Conservation (phyloP, 2,113 vertebrate genomes). For the Crotalus tigris region DNA sequence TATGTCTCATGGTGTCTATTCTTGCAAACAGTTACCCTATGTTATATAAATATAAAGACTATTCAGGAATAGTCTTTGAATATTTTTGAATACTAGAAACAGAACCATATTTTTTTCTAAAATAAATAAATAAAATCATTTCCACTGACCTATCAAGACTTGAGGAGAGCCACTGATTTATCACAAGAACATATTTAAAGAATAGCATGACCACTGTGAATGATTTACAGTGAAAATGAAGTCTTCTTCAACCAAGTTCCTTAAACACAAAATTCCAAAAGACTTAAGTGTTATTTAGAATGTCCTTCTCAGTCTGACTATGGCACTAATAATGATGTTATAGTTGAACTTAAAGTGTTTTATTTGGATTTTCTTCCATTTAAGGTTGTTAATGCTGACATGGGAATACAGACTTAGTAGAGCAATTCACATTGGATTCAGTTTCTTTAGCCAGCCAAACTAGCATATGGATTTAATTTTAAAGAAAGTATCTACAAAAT, state of each 20-base stretch:
- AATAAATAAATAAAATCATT: not conserved
- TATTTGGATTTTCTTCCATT: conserved; percentile 61
- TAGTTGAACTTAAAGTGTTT: conserved; percentile 51
- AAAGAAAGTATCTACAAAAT: conserved; percentile 42
- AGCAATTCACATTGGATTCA: conserved; percentile 52
- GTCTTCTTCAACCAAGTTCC: conserved; percentile 7
- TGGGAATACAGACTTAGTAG: conserved; percentile 52
- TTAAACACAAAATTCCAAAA: conserved; percentile 31
- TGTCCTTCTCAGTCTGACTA: conserved; percentile 55
- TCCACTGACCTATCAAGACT: not conserved
- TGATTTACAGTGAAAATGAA: conserved; percentile 35
- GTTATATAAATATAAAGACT: not conserved
- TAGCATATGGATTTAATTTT: conserved; percentile 57
- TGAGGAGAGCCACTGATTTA: not conserved
- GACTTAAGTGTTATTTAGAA: conserved; percentile 40
- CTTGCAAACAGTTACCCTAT: not conserved
- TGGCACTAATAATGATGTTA: conserved; percentile 56
- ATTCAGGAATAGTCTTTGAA: not conserved
- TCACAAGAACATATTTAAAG: conserved; percentile 8
- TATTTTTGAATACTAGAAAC: conserved; percentile 7
- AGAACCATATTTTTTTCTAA: not conserved
- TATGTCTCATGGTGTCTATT: not conserved
- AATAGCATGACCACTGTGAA: conserved; percentile 36
- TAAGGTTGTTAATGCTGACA: conserved; percentile 56
- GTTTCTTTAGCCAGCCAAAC: conserved; percentile 47